Base-by-base conservation (phyloP, 2,113 vertebrate species). In the Cyanoliseus patagonus region DNA sequence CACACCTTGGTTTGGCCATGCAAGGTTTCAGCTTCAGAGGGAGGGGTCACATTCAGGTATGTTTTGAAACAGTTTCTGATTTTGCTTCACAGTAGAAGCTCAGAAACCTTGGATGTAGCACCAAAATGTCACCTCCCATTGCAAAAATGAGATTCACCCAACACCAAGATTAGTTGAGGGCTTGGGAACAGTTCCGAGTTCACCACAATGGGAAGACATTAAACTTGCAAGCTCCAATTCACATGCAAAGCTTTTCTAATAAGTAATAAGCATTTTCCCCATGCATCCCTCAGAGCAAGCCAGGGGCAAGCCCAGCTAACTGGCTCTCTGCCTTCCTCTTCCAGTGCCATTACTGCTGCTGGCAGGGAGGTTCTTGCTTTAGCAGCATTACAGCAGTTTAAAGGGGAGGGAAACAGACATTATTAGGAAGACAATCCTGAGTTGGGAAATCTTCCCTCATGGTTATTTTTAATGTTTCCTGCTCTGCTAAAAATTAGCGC, bases 381-480 rank as follows among this genome's bases (percentile, higher is more conserved):
- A 83, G 55, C 72, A 94, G 55, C 0, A 0, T 19, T 52, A 67
- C 44, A 94, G 53, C 37, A 91, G 83, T 59, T 84, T 78, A 44
- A 80, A 85, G 17, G 25, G 28, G 27, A 41, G 9, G 18, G 2
- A 7, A 81, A 87, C 59, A 73, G 70, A 83, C 67, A 91, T 77
- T 64, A 94, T 72, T 79, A 83, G 87, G 62, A 92, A 62, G 87
- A 83, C 94, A 96, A 74, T 85, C 93, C 72, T 20, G 87, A 66
- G 53, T 90, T 96, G 87, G 42, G 96, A 87, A 96, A 96, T 89
- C 85, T 76, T 85, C 67, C 94, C 62, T 94, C 37, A 15, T 90
- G 53, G 90, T 95, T 96, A 96, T 96, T 97, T 96, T 96, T 96
- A 96, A 96, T 94, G 75, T 77, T 97, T 95, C 94, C 95, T 96